phyloP scores from a whole-genome alignment of 2,113 vertebrate genomes.

The Leptobrachium leishanense region DNA sequence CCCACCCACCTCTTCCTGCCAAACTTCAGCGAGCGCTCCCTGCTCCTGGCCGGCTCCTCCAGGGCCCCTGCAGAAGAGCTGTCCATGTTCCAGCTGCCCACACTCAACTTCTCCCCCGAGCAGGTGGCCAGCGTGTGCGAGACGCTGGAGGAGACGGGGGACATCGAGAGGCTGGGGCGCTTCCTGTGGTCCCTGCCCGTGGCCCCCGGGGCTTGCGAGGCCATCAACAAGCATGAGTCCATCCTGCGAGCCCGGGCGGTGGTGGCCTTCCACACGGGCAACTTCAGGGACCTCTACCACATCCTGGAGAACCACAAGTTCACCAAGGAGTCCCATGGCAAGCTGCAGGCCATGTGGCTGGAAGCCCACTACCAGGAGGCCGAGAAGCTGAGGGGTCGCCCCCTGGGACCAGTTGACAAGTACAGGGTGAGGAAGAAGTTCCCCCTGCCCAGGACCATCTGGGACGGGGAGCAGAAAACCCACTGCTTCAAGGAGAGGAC shows the following conservation, averaged over 20 bases:
- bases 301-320: constrained; percentile 99
- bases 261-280: constrained; percentile 98
- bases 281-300: constrained; percentile 99
- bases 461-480: constrained; percentile 99
- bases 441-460: constrained; percentile 98
- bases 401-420: constrained; percentile 98
- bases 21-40: constrained; percentile 96
- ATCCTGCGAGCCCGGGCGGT: constrained; percentile 97
- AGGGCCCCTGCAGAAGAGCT: constrained; percentile 90
- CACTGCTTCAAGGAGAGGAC: constrained; percentile 99
- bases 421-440: constrained; percentile 99
- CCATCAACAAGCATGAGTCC: constrained; percentile 99
- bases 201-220: constrained; percentile 96
- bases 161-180: constrained; percentile 97
- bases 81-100: constrained; percentile 99
- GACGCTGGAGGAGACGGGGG: constrained; percentile 99
- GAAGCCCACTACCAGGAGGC: constrained; percentile 99
- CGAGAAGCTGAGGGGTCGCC: constrained; percentile 96
- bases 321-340: constrained; percentile 99
- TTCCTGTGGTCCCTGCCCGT: constrained; percentile 98
- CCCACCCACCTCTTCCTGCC: constrained; percentile 99
- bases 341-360: constrained; percentile 99
- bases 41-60: constrained; percentile 88
- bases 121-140: constrained; percentile 99
- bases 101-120: constrained; percentile 99